These are phyloP conservation scores for Solen grandis DNA, from an alignment of 1,140 invertebrate species.

Conservation along the genomic window DNA sequence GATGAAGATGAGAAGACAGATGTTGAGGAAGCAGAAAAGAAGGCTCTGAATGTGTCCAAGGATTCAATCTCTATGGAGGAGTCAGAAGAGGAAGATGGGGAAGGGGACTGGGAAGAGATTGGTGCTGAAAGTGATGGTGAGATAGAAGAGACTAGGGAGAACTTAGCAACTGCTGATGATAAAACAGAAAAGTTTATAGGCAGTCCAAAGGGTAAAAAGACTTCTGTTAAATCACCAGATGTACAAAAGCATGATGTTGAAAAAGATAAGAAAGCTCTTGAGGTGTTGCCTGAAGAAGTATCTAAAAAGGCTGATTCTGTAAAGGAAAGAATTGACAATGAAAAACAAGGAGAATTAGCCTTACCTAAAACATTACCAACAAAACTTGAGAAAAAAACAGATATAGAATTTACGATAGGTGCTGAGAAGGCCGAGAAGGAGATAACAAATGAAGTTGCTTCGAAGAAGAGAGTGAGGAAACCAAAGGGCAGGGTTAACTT, in stretches of 20 bases:
- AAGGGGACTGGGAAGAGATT: slow-evolving; percentile 7
- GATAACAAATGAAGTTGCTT: slow-evolving; percentile 40
- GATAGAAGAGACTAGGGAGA: slow-evolving; percentile 4
- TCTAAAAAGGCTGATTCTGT: neutral
- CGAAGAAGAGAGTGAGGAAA: slow-evolving; percentile 48
- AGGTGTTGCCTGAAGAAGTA: neutral
- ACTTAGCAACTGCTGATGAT: too few species aligned
- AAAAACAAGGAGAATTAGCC: slow-evolving; percentile 14
- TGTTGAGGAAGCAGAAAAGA: slow-evolving; percentile 18
- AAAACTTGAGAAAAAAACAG: neutral
- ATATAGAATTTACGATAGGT: slow-evolving; percentile 5
- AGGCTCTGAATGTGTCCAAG: neutral
- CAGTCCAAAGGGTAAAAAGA: too few species aligned
- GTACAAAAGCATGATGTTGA: slow-evolving; percentile 26
- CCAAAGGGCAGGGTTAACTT: slow-evolving; percentile 21
- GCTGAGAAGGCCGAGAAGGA: too few species aligned
- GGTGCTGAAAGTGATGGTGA: slow-evolving; percentile 12
- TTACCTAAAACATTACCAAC: too few species aligned
- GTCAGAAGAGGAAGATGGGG: neutral
- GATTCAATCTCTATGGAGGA: neutral
- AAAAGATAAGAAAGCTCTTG: neutral
- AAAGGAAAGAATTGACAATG: slow-evolving; percentile 37
- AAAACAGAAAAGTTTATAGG: too few species aligned
- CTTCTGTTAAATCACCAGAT: too few species aligned
- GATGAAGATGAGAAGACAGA: slow-evolving; percentile 37